Percentiles rank a stretch among this genome's conserved stretches.
Conservation (phyloP, 2,113 vertebrate genomes). For the Pelvicachromis taeniatus region DNA sequence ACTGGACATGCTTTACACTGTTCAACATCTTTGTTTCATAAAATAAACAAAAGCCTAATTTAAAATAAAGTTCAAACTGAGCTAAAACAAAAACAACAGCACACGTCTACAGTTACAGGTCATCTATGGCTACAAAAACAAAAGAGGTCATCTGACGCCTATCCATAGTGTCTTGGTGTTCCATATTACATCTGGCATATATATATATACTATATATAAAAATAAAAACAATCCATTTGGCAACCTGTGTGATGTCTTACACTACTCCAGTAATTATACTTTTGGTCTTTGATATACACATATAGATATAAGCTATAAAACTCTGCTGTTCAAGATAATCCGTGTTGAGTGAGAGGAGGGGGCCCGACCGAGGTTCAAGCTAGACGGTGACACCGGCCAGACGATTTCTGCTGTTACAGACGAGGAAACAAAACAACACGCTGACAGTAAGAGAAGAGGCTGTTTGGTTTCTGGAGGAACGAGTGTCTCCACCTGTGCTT, state of each 20-base stretch:
- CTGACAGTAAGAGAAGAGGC: not conserved
- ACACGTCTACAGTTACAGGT: slow-evolving; percentile 11
- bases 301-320: slow-evolving; percentile 45
- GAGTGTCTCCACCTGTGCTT: not conserved
- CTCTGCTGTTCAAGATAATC: slow-evolving; percentile 52
- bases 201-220: slow-evolving; percentile 47
- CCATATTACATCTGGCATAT: slow-evolving; percentile 51
- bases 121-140: slow-evolving; percentile 28
- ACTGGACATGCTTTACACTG: not conserved
- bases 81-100: slow-evolving; percentile 32
- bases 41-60: not conserved
- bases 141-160: slow-evolving; percentile 40
- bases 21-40: not conserved
- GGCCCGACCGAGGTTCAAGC: slow-evolving; percentile 69
- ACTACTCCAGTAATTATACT: slow-evolving; percentile 64
- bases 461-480: not conserved
- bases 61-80: not conserved
- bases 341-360: not conserved
- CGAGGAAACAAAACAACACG: not conserved
- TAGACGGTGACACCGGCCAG: slow-evolving; percentile 68
- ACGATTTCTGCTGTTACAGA: not conserved
- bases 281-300: slow-evolving; percentile 71
- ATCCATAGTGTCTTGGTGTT: slow-evolving; percentile 73
- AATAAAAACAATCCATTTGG: slow-evolving; percentile 45
- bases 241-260: slow-evolving; percentile 47